Conservation (phyloP, 2,888 invertebrate genomes). For the Cerastis rubricosa region DNA sequence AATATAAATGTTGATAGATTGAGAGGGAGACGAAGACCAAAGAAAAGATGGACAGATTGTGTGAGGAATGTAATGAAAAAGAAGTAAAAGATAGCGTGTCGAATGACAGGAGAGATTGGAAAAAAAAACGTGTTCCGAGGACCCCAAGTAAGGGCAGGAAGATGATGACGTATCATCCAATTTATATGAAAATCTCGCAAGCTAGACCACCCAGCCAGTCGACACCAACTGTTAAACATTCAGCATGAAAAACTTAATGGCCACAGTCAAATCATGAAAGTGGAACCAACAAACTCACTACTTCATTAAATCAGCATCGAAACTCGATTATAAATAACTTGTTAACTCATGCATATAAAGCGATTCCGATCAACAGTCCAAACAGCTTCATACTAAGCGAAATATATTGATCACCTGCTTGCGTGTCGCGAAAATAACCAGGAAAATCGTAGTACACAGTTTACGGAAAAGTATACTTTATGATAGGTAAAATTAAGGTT, state of each 20-base stretch:
- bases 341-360: conserved; percentile 53
- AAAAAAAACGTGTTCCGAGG: too few species aligned
- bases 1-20: too few species aligned
- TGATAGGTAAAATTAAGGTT: conserved; percentile 28
- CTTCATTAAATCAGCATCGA: conserved; percentile 46
- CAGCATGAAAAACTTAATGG: conserved; percentile 17
- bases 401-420: conserved; percentile 60
- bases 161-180: too few species aligned
- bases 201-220: background rate
- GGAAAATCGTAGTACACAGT: background rate
- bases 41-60: too few species aligned
- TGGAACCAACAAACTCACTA: conserved; percentile 41
- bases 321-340: conserved; percentile 46
- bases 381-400: conserved; percentile 49
- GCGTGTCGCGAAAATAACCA: conserved; percentile 49
- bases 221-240: background rate
- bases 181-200: background rate
- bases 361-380: conserved; percentile 42
- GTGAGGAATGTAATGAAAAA: too few species aligned
- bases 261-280: conserved; percentile 45
- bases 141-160: too few species aligned
- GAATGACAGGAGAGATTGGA: too few species aligned
- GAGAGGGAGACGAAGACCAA: too few species aligned
- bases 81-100: too few species aligned
- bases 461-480: conserved; percentile 35